Base-by-base conservation (phyloP, 2,797 vertebrate genomes). In the Pangasius sanitwongsei region DNA sequence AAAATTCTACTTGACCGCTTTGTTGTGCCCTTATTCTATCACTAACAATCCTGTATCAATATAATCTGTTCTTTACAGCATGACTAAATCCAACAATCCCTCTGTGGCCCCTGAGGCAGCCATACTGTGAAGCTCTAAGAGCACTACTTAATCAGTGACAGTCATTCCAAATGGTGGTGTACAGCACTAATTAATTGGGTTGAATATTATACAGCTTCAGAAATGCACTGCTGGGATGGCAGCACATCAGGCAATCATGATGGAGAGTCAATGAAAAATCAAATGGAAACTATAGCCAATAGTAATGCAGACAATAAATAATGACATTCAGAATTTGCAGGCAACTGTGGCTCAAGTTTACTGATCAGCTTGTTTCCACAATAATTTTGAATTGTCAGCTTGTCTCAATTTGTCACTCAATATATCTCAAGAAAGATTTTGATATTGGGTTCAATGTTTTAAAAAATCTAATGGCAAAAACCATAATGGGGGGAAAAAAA, bases 31-130 rank as follows among this genome's bases (percentile, higher is more conserved):
- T 67, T 53, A 69, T 84, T 84, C 41, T 57, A 20, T 85, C 41
- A 69, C 2, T 34, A 70, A 50, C n/a, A 83, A 15, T n/a, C 13
- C 59, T 74, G 34, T n/a, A 86, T 74, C 34, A 74, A 41, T 72
- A 18, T 34, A 86, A 16, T 18, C 31, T 74, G 69, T 72, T 74
- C 50, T 57, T 57, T 74, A 74, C 31, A 86, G 50, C 84, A 41
- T 74, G 48, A 74, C 34, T n/a, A 59, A 86, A 57, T 18, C 53
- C 20, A 75, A 44, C 5, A 18, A 57, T 37, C 84, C 18, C 20
- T 72, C 12, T 70, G 67, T 55, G 50, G 83, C 16, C 63, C 83
- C 83, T 67, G 7, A 50, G 83, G 61, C 37, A 28, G 25, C 82
- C 16, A 50, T 31, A 4, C 15, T 67, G 4, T 84, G 34, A 69